Conservation (phyloP, 2,888 invertebrate species). For the Thereva unica region DNA sequence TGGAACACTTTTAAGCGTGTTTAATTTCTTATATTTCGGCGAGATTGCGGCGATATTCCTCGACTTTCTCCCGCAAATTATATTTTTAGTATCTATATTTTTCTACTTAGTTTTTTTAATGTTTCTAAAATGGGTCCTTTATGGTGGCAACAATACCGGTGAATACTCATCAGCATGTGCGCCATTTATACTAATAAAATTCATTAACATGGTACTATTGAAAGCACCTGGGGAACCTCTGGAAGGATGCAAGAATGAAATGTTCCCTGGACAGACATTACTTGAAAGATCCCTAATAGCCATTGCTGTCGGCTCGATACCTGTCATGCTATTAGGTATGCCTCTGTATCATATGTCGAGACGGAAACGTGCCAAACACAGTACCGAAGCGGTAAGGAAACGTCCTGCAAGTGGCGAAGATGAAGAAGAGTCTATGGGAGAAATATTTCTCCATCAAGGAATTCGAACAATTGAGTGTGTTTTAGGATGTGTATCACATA, state of each 20-base stretch:
- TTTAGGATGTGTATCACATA: constrained; percentile 92
- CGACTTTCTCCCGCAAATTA: constrained; percentile 86
- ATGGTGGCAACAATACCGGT: constrained; percentile 60
- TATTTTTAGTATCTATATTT: constrained; percentile 84
- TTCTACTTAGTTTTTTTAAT: constrained; percentile 87
- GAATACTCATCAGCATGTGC: constrained; percentile 62
- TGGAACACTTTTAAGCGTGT: constrained; percentile 79
- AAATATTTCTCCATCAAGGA: constrained; percentile 80
- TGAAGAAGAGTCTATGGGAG: constrained; percentile 72
- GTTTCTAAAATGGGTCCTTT: constrained; percentile 86
- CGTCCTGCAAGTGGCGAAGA: constrained; percentile 47
- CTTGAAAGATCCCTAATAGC: constrained; percentile 78
- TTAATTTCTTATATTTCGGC: constrained; percentile 72
- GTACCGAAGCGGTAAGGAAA: too few species aligned
- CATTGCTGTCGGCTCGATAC: constrained; percentile 79
- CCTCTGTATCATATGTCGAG: constrained; percentile 72
- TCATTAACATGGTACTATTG: constrained; percentile 79
- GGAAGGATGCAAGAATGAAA: constrained; percentile 61
- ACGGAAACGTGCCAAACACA: constrained; percentile 55
- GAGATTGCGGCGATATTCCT: constrained; percentile 69
- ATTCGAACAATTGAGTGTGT: constrained; percentile 71
- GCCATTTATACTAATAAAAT: constrained; percentile 74
- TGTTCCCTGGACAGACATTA: constrained; percentile 70
- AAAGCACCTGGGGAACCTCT: constrained; percentile 56
- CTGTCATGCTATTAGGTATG: constrained; percentile 89